Evolutionary conservation across 2,888 invertebrate genomes (phyloP).

Genomic region (Hedychridium roseum): DNA sequence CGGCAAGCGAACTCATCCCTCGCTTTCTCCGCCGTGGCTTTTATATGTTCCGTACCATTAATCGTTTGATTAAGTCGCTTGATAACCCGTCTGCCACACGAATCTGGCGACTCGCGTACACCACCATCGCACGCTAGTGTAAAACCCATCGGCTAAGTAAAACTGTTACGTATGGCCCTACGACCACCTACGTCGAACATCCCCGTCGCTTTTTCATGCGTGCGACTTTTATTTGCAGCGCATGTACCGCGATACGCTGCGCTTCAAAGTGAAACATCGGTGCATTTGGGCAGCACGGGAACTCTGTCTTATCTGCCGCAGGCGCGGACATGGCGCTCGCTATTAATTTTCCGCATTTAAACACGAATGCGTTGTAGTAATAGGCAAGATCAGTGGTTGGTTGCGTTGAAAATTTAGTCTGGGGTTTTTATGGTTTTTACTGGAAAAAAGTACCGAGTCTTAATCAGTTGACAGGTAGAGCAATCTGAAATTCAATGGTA

Average conservation of each 20-base stretch:
- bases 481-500: too few species aligned
- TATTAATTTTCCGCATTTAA: too few species aligned
- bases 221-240: constrained; percentile 9
- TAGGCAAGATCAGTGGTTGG: too few species aligned
- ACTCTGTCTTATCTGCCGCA: constrained; percentile 27
- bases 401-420: too few species aligned
- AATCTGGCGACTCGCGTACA: constrained; percentile 17
- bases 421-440: too few species aligned
- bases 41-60: constrained; percentile 43
- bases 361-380: too few species aligned
- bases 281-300: constrained; percentile 23
- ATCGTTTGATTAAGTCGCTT: constrained; percentile 47
- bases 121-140: constrained; percentile 16
- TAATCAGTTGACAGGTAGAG: too few species aligned
- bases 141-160: neutral
- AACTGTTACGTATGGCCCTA: too few species aligned
- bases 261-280: constrained; percentile 13
- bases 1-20: constrained; percentile 12
- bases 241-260: neutral
- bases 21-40: constrained; percentile 23
- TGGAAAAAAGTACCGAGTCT: too few species aligned
- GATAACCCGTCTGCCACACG: constrained; percentile 39
- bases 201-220: constrained; percentile 27
- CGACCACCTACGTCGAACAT: constrained; percentile 35
- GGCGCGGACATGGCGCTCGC: too few species aligned